These are phyloP conservation scores for Hepsetus odoe DNA, from an alignment of 2,113 vertebrate species.

Conservation along the genomic window DNA sequence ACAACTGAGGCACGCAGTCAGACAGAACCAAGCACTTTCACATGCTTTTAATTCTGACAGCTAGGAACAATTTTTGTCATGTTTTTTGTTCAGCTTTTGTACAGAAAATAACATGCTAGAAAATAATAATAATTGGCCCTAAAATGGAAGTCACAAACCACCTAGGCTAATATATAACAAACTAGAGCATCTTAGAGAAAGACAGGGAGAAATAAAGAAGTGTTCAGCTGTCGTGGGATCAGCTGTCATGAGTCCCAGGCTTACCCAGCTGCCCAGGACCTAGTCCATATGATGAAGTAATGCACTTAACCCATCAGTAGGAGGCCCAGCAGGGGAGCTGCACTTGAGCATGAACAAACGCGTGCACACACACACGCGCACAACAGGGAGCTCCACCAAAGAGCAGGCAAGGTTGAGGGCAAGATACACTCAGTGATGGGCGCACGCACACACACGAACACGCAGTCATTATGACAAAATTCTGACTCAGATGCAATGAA, in stretches of 20 bases:
- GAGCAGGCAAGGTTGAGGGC: constrained; percentile 69
- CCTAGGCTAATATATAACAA: not conserved
- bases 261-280: constrained; percentile 37
- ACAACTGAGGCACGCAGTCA: too few relatives aligned
- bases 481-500: not conserved
- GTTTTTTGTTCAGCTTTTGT: too few relatives aligned
- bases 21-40: too few relatives aligned
- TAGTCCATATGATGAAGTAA: constrained; percentile 62
- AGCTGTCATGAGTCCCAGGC: constrained; percentile 34
- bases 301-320: constrained; percentile 75
- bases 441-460: constrained; percentile 47
- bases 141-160: not conserved
- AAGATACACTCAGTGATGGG: constrained; percentile 66
- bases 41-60: too few relatives aligned
- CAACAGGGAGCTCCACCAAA: constrained; percentile 64
- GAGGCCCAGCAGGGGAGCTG: constrained; percentile 59
- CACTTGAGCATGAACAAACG: constrained; percentile 63
- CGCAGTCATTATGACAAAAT: constrained; percentile 1
- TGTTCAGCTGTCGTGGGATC: constrained; percentile 16
- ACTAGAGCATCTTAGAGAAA: too few relatives aligned
- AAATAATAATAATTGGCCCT: not conserved
- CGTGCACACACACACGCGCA: constrained; percentile 44
- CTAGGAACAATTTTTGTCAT: too few relatives aligned
- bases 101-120: too few relatives aligned
- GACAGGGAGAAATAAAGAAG: not conserved